These are phyloP conservation scores for Drosophila tanythrix DNA, from an alignment of 2,888 invertebrate species.

Conservation along the genomic window DNA sequence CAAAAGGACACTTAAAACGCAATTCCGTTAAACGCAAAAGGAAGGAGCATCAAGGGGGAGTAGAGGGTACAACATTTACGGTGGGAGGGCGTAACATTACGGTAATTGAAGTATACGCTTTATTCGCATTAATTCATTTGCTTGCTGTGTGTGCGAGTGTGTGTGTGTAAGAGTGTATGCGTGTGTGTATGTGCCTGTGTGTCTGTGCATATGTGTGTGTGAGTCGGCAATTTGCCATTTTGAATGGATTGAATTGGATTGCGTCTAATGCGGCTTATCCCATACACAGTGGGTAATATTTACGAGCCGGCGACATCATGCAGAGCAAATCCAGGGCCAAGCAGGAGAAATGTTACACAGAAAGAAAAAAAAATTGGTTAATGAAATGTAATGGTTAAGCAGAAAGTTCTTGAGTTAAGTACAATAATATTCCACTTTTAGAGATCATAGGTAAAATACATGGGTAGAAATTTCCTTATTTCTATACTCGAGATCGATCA, in stretches of 20 bases:
- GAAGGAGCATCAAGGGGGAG: background rate
- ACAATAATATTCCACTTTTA: background rate
- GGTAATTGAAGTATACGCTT: conserved; percentile 56
- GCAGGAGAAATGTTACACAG: background rate
- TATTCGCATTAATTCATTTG: conserved; percentile 46
- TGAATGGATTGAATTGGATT: conserved; percentile 68
- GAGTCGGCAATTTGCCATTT: conserved; percentile 61
- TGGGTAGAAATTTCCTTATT: background rate
- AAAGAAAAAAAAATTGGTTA: background rate
- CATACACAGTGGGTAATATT: conserved; percentile 60
- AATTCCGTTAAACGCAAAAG: conserved; percentile 70
- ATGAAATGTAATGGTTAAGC: background rate
- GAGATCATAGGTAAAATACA: background rate
- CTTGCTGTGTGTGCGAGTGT: background rate
- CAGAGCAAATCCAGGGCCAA: conserved; percentile 19
- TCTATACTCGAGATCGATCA: too few relatives aligned
- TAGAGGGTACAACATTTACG: conserved; percentile 21
- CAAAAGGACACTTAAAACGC: conserved; percentile 65
- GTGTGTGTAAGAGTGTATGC: background rate
- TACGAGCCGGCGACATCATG: conserved; percentile 58
- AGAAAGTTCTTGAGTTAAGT: background rate
- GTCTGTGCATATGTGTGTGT: conserved; percentile 16
- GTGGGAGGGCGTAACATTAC: conserved; percentile 40
- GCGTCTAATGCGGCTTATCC: conserved; percentile 70
- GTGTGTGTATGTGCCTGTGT: background rate